These are phyloP conservation scores for Taurulus bubalis DNA, from an alignment of 2,113 vertebrate species.

Conservation along the genomic window DNA sequence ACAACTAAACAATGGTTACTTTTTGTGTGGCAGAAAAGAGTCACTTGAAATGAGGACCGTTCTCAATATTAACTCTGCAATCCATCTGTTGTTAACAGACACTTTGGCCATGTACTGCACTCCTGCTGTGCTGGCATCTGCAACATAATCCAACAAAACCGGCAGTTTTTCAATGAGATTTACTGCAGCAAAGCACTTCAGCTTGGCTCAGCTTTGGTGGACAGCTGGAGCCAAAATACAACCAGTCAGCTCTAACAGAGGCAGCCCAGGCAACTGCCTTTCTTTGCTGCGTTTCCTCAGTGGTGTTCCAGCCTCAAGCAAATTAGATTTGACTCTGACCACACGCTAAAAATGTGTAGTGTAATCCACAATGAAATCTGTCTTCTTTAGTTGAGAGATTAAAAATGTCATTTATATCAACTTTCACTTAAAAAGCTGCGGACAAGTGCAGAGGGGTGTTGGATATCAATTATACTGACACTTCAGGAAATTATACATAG, in stretches of 20 bases:
- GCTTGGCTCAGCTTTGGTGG: background rate
- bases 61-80: conserved; percentile 1
- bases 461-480: conserved; percentile 67
- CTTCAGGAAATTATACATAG: conserved; percentile 71
- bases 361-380: conserved; percentile 32
- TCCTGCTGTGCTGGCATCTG: conserved; percentile 43
- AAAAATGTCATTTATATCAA: conserved; percentile 24
- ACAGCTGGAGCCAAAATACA: conserved; percentile 16
- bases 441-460: conserved; percentile 29
- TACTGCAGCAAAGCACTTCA: background rate
- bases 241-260: background rate
- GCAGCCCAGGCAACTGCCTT: background rate
- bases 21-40: background rate
- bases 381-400: conserved; percentile 37
- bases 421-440: conserved; percentile 10
- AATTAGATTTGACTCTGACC: conserved; percentile 35
- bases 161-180: conserved; percentile 9
- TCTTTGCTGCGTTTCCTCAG: conserved; percentile 15
- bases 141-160: conserved; percentile 40
- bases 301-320: conserved; percentile 7
- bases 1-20: background rate
- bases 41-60: background rate
- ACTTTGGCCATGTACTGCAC: background rate
- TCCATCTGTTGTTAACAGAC: conserved; percentile 26
- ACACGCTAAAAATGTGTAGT: conserved; percentile 6